Conservation (phyloP, 2,888 invertebrate species). For the Gibbula magus region DNA sequence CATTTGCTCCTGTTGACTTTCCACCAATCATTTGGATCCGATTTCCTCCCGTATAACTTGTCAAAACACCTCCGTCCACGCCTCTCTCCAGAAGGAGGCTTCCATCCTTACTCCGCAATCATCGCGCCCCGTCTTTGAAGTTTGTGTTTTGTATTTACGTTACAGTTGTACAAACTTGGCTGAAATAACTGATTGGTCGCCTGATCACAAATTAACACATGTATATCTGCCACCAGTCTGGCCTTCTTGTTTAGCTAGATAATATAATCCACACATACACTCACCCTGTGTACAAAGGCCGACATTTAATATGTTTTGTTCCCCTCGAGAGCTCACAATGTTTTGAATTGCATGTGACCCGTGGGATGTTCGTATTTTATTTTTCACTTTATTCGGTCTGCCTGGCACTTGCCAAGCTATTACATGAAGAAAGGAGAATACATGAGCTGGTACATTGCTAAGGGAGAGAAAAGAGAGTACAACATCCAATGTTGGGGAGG, state of each 20-base stretch:
- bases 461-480: too few species aligned
- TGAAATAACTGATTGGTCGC: slow-evolving; percentile 12
- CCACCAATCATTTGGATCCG: slow-evolving; percentile 17
- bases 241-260: slow-evolving; percentile 18
- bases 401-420: not conserved
- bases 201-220: slow-evolving; percentile 19
- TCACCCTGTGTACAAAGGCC: slow-evolving; percentile 9
- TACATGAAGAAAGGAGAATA: not conserved
- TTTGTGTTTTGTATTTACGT: slow-evolving; percentile 22
- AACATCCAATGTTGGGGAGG: too few species aligned
- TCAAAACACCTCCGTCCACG: slow-evolving; percentile 13
- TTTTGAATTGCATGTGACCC: slow-evolving; percentile 7
- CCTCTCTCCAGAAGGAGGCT: not conserved
- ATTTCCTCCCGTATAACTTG: slow-evolving; percentile 22
- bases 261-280: slow-evolving; percentile 14
- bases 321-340: not conserved
- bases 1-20: slow-evolving; percentile 16
- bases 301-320: slow-evolving; percentile 19
- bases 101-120: not conserved
- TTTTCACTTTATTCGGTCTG: not conserved
- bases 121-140: not conserved
- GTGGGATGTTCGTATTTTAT: too few species aligned
- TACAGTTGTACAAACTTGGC: slow-evolving; percentile 17
- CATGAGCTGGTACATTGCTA: too few species aligned
- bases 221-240: not conserved